phyloP scores from a whole-genome alignment of 2,888 invertebrate species.

The Cantharis rustica region DNA sequence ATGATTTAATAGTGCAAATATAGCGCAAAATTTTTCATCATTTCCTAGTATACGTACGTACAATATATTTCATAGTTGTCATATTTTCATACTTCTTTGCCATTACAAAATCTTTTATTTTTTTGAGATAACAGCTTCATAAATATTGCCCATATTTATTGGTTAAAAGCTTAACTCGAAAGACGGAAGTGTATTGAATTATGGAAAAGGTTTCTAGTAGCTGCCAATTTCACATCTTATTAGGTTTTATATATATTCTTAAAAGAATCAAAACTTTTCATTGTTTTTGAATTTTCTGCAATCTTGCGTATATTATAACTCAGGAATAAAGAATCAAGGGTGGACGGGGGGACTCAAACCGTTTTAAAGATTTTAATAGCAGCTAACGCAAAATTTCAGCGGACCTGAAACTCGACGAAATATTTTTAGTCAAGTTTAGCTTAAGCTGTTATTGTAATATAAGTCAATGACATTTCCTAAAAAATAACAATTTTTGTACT shows the following conservation, averaged over 20 bases:
- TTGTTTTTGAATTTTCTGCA: not conserved
- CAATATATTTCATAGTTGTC: not conserved
- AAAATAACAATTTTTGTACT: too few species aligned
- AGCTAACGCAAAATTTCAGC: too few species aligned
- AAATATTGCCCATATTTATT: not conserved
- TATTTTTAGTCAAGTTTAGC: too few species aligned
- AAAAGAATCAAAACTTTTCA: not conserved
- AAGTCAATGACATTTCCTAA: too few species aligned
- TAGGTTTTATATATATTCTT: conserved; percentile 10
- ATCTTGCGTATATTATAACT: too few species aligned
- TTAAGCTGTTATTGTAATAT: too few species aligned
- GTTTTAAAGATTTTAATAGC: too few species aligned
- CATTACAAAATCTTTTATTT: not conserved
- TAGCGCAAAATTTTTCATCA: too few species aligned
- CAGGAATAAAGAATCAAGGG: too few species aligned
- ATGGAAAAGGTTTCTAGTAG: conserved; percentile 3
- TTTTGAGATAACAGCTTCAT: not conserved
- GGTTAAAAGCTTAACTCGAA: not conserved
- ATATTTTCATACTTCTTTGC: not conserved
- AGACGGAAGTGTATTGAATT: not conserved
- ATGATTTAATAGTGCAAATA: not conserved
- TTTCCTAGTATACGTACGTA: too few species aligned
- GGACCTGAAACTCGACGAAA: too few species aligned
- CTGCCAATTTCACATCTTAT: conserved; percentile 23
- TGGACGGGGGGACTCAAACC: too few species aligned